Evolutionary conservation across 2,113 vertebrate genomes (phyloP), one percentile per base, ranked within the genome.

Genomic region (Lepisosteus osseus): DNA sequence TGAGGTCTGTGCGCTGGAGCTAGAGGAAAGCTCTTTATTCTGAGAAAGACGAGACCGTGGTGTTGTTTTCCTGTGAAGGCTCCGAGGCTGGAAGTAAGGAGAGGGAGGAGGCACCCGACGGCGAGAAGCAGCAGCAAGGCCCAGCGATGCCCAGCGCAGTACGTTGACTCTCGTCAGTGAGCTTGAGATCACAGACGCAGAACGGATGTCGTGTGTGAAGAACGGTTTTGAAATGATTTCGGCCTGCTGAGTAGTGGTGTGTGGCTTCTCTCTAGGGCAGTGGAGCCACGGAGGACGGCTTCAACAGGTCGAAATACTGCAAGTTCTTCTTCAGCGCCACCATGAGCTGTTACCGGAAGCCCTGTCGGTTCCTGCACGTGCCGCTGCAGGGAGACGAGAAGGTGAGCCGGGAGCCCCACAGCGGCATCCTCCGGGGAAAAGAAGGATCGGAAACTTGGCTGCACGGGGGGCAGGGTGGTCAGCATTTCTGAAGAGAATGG

Each of bases 271-370:
- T 55, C 15, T 41, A 79, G 77, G 47, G 54, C 13, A 63, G 40
- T 17, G 47, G 66, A 11, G 79, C 83, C 29, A 74, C 92, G 0
- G 87, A 86, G 15, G 78, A 80, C 67, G 74, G 78, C 55, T 41
- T 78, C 13, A 91, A 74, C 90, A 90, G 1, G 41, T 73, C 69
- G 68, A 86, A 92, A 90, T 98, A 97, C 54, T 99, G 96, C 89
- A 89, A 83, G 78, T 88, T 78, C 14, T 94, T 95, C 84, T 99
- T 99, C 86, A 92, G 85, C 77, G 93, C 93, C 7, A 80, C 90
- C 12, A 78, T 85, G 76, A 86, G 86, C 41, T 98, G 96, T 80
- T 66, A 76, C 5, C 90, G 87, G 84, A 69, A 78, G 70, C 72
- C 73, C 1, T 98, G 97, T 77, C 81, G 90, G 75, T 98, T 89